Evolutionary conservation across 2,113 vertebrate species (phyloP), one percentile per base, ranked within the genome.

Genomic region (Irena cyanogastra): DNA sequence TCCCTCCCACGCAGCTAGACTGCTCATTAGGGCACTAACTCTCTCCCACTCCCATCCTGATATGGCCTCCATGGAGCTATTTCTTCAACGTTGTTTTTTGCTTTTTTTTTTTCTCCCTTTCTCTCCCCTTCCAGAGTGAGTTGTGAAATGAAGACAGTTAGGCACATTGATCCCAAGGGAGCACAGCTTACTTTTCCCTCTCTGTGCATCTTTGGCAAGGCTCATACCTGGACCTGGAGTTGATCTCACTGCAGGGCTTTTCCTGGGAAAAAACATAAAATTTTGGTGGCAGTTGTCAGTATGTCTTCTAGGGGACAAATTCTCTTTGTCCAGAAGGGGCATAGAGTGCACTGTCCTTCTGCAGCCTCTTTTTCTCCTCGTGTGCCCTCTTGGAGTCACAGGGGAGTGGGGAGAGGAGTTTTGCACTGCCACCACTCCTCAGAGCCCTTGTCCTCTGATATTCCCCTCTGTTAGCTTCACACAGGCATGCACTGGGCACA

Each of bases 11-110:
- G 50, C 93, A 96, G 94, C 90, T 70, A 95, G 95, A 95, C 95
- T 97, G 96, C 95, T 96, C 95, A 95, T 92, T 96, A 96, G 95
- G 96, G 95, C 94, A 97, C 85, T 92, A 94, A 83, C 94, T 97
- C 96, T 95, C 96, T 96, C 95, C 95, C 92, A 96, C 95, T 96
- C 95, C 93, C 93, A 95, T 96, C 90, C 92, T 94, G 95, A 96
- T 95, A 94, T 93, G 94, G 94, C 88, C 95, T 97, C 80, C 83
- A 90, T 5, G 3, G 83, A 93, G 95, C 92, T 96, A 95, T 96
- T 96, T 96, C 95, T 94, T 96, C 90, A 90, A 57, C 2, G 0
- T 22, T 93, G 60, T 35, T 90, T 95, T 87, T 91, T 94, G 69
- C 42, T 41, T 82, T 86, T 95, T 91, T 60, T 33, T 35, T 5